A percentile compares a stretch with the other conserved stretches of the same genome.
These are phyloP conservation scores for Toxotes lorentzi DNA, from an alignment of 2,797 vertebrate species.

Conservation along the genomic window DNA sequence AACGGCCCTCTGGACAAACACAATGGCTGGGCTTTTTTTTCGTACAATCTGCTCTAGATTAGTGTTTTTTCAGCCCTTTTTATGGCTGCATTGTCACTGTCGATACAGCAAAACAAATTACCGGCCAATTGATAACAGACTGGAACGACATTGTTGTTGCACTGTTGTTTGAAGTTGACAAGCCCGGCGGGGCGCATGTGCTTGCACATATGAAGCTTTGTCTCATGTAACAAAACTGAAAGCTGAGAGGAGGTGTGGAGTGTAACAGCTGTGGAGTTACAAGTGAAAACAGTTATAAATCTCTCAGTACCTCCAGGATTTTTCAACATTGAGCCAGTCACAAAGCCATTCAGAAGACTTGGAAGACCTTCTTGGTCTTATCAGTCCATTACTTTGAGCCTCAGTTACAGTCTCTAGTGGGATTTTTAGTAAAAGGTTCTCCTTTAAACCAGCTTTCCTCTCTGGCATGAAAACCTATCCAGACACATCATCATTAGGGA, in stretches of 20 bases:
- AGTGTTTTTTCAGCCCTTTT: conserved; percentile 49
- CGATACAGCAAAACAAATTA: conserved; percentile 67
- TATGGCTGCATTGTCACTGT: conserved; percentile 54
- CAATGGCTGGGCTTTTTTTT: conserved; percentile 31
- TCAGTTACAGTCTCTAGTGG: conserved; percentile 37
- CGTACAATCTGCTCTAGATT: conserved; percentile 63
- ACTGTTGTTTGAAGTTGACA: conserved; percentile 52
- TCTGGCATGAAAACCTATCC: conserved; percentile 53
- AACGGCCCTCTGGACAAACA: conserved; percentile 65
- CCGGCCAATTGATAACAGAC: conserved; percentile 62
- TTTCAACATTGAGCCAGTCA: conserved; percentile 29
- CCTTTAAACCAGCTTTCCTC: conserved; percentile 42
- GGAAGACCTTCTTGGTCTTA: conserved; percentile 42
- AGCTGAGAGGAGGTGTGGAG: conserved; percentile 22
- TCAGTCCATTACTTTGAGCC: conserved; percentile 52
- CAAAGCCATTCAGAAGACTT: conserved; percentile 40
- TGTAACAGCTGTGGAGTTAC: conserved; percentile 38
- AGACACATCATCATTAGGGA: conserved; percentile 58
- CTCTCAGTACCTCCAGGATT: conserved; percentile 39
- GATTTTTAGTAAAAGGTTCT: conserved; percentile 32
- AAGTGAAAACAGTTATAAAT: conserved; percentile 51
- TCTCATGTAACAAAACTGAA: conserved; percentile 27
- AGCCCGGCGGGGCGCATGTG: conserved; percentile 25
- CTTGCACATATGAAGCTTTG: conserved; percentile 2
- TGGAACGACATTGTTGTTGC: conserved; percentile 47